Percentiles rank a stretch among this genome's conserved stretches.
These are phyloP conservation scores for Drosophila orena DNA, from an alignment of 1,140 invertebrate genomes.

Conservation along the genomic window DNA sequence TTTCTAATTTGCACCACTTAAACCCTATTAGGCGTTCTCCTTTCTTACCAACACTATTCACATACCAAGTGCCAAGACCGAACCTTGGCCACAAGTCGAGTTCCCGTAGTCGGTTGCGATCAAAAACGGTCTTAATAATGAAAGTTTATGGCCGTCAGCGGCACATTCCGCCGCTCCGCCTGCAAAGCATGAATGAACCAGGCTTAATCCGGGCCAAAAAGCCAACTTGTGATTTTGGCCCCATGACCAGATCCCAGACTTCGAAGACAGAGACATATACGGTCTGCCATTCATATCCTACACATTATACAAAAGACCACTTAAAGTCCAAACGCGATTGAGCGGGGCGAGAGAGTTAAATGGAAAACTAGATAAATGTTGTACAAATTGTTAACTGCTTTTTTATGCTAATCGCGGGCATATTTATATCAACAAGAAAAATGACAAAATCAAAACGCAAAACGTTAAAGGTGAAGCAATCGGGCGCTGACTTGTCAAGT, in stretches of 20 bases:
- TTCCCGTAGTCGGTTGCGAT: slow-evolving; percentile 8
- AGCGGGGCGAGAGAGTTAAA: slow-evolving; percentile 33
- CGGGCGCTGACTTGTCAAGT: slow-evolving; percentile 51
- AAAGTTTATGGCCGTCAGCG: slow-evolving; percentile 25
- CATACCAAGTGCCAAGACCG: background rate
- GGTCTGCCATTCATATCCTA: slow-evolving; percentile 63
- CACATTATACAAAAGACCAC: slow-evolving; percentile 72
- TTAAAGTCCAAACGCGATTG: slow-evolving; percentile 52
- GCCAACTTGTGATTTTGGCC: slow-evolving; percentile 16
- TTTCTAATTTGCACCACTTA: slow-evolving; percentile 7
- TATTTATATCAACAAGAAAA: slow-evolving; percentile 72
- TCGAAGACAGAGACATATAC: slow-evolving; percentile 41
- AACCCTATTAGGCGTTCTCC: background rate
- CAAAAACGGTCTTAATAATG: slow-evolving; percentile 39
- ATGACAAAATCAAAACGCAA: slow-evolving; percentile 80
- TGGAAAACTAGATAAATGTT: slow-evolving; percentile 82
- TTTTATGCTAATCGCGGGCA: slow-evolving; percentile 78
- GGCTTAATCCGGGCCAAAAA: slow-evolving; percentile 7
- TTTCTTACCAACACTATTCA: background rate
- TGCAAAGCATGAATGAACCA: slow-evolving; percentile 48
- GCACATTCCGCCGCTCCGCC: slow-evolving; percentile 2
- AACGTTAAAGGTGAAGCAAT: slow-evolving; percentile 57
- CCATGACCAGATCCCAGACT: slow-evolving; percentile 3
- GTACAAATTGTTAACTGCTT: slow-evolving; percentile 84
- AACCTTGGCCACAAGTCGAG: background rate